Base-by-base conservation (phyloP, 2,888 invertebrate species). In the Cephus sareptanus region DNA sequence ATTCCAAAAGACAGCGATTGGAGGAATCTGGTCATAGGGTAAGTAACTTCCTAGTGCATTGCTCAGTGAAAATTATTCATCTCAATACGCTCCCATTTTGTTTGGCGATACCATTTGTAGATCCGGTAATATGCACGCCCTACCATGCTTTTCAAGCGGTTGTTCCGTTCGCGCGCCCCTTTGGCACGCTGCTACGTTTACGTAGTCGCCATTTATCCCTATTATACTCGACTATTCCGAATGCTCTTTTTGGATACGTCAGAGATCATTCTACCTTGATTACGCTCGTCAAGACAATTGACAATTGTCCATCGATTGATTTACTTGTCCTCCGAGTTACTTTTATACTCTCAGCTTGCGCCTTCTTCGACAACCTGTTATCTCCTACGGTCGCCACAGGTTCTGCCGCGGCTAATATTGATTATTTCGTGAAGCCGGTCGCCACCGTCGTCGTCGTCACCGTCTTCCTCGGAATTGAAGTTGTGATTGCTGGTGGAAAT, bases 1-100 rank as follows among this genome's bases (percentile, higher is more conserved):
- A 92, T 86, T 92, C 92, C 75, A 92, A 92, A 87, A 90, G 92
- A 85, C 92, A 91, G 83, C 89, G 92, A 79, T 89, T 91, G 85
- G 91, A 91, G 82, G 91, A 91, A 84, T 89, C 91, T 75, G 90
- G 91, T 75, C 91, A 91, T 86, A 88, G 91, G 88, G 91, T 91
- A 82, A 90, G 90, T 85, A 74, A 33, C 33, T 34, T 33, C 30
- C 68, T 56, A 56, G 15, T 40, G 40, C 23, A 56, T 56, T 34
- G 31, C 33, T 70, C 31, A 13, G 34, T 34, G 68, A 31, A 75
- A 40, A 30, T 73, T 23, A 56, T 56, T 56, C 23, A 56, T 56
- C 56, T 15, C 23, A 23, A 56, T 56, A 56, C 9, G 56, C 6
- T 56, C 56, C 23, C 56, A 56, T 56, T 56, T 56, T 23, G 56